Evolutionary conservation across 2,888 invertebrate genomes (phyloP).

Genomic region (Agelastica alni): DNA sequence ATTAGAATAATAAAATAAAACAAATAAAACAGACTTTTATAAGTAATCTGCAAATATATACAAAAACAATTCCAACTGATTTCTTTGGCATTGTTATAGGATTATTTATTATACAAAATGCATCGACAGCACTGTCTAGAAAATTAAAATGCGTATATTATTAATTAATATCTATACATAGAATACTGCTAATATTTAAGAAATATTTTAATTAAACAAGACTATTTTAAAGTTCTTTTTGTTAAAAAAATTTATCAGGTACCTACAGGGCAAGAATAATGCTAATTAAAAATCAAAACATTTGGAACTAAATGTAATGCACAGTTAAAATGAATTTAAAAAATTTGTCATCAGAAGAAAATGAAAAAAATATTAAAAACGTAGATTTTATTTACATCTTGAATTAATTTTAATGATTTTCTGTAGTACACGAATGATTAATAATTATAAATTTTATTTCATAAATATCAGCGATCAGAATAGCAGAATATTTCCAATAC

Average conservation of each 20-base stretch:
- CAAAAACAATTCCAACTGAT: slow-evolving; percentile 28
- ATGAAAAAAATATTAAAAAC: no score
- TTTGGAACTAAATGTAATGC: no score
- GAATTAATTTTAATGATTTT: no score
- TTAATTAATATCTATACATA: slow-evolving; percentile 1
- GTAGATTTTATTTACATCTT: no score
- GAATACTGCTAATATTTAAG: slow-evolving; percentile 2
- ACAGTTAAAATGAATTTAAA: no score
- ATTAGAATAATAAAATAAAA: slow-evolving; percentile 33
- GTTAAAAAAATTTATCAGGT: no score
- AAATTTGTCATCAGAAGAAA: no score
- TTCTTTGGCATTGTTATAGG: slow-evolving; percentile 41
- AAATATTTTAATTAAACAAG: not conserved
- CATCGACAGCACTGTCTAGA: slow-evolving; percentile 3
- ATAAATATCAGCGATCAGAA: slow-evolving; percentile 1
- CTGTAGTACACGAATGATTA: no score
- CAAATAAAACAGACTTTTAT: slow-evolving; percentile 37
- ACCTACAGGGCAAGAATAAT: no score
- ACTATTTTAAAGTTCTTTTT: no score
- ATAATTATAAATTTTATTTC: slow-evolving; percentile 1
- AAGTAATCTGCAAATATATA: slow-evolving; percentile 36
- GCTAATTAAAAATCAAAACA: no score
- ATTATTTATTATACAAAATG: slow-evolving; percentile 20
- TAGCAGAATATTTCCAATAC: not conserved
- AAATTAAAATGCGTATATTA: slow-evolving; percentile 23